phyloP scores from a whole-genome alignment of 2,888 invertebrate species.

The Pandemis corylana region DNA sequence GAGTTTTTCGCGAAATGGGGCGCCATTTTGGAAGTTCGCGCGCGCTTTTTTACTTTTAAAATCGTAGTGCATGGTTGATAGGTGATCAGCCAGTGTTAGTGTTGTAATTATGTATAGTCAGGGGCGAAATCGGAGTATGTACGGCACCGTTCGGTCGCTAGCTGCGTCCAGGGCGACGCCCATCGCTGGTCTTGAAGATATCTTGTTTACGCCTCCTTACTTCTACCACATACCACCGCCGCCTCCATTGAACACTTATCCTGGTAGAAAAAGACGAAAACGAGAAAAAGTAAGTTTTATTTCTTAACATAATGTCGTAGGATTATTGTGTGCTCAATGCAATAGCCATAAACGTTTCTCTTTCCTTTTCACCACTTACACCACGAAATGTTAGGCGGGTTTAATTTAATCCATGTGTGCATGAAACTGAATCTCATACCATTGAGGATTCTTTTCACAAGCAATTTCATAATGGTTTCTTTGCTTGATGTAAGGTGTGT shows the following conservation, averaged over 20 bases:
- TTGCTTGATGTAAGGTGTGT: too few relatives aligned
- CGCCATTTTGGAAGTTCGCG: slow-evolving; percentile 43
- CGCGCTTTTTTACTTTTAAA: slow-evolving; percentile 52
- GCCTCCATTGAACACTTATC: slow-evolving; percentile 75
- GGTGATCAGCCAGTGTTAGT: slow-evolving; percentile 50
- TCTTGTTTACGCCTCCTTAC: slow-evolving; percentile 72
- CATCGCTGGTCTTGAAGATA: slow-evolving; percentile 66
- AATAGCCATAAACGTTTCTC: too few relatives aligned
- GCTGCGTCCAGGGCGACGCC: slow-evolving; percentile 68
- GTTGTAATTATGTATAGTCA: slow-evolving; percentile 72
- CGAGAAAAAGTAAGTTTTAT: slow-evolving; percentile 55
- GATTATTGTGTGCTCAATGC: too few relatives aligned
- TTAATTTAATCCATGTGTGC: too few relatives aligned
- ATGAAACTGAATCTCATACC: too few relatives aligned
- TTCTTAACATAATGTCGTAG: neutral
- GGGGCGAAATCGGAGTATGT: slow-evolving; percentile 68
- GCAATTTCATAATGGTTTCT: too few relatives aligned
- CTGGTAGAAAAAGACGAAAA: slow-evolving; percentile 79
- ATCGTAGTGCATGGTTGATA: slow-evolving; percentile 45
- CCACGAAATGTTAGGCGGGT: too few relatives aligned
- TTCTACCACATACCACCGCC: slow-evolving; percentile 78
- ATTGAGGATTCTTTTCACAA: too few relatives aligned
- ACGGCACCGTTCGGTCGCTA: slow-evolving; percentile 78
- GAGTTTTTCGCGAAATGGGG: slow-evolving; percentile 13
- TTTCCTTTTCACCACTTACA: too few relatives aligned